phyloP scores from a whole-genome alignment of 2,888 invertebrate genomes.

The Tenodera sinensis region DNA sequence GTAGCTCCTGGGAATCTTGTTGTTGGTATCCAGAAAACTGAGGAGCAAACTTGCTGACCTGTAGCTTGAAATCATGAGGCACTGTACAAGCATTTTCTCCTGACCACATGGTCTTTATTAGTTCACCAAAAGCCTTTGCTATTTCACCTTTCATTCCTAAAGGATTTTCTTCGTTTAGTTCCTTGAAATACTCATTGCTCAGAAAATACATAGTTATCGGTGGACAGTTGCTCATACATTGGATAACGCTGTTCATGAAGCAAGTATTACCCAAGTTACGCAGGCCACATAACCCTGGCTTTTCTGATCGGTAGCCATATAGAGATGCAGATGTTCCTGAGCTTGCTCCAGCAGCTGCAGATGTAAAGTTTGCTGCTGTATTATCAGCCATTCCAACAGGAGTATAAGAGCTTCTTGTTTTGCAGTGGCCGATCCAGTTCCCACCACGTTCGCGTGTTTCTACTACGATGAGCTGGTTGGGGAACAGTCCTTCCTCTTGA shows the following conservation, averaged over 20 bases:
- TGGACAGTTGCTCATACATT: slow-evolving; percentile 54
- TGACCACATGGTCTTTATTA: slow-evolving; percentile 52
- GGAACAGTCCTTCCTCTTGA: slow-evolving; percentile 45
- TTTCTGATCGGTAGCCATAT: too few species aligned
- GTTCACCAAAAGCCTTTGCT: slow-evolving; percentile 49
- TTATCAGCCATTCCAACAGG: neutral
- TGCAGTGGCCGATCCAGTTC: slow-evolving; percentile 15
- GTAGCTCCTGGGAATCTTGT: slow-evolving; percentile 55
- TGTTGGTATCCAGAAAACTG: slow-evolving; percentile 56
- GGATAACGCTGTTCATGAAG: slow-evolving; percentile 16
- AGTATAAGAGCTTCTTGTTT: neutral
- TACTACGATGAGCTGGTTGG: slow-evolving; percentile 45
- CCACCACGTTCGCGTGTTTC: slow-evolving; percentile 47
- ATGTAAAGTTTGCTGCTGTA: neutral
- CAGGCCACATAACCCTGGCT: neutral
- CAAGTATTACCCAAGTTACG: slow-evolving; percentile 9
- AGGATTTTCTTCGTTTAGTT: slow-evolving; percentile 54
- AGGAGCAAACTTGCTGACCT: slow-evolving; percentile 54
- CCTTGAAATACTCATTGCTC: slow-evolving; percentile 45
- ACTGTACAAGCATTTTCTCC: slow-evolving; percentile 45
- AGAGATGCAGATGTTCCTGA: too few species aligned
- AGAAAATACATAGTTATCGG: slow-evolving; percentile 52
- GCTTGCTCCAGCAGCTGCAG: too few species aligned
- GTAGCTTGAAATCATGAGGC: slow-evolving; percentile 44
- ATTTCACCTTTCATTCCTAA: slow-evolving; percentile 56